Evolutionary conservation across 2,113 vertebrate genomes (phyloP), one percentile per base, ranked within the genome.

Genomic region (Pteruthius melanotis): DNA sequence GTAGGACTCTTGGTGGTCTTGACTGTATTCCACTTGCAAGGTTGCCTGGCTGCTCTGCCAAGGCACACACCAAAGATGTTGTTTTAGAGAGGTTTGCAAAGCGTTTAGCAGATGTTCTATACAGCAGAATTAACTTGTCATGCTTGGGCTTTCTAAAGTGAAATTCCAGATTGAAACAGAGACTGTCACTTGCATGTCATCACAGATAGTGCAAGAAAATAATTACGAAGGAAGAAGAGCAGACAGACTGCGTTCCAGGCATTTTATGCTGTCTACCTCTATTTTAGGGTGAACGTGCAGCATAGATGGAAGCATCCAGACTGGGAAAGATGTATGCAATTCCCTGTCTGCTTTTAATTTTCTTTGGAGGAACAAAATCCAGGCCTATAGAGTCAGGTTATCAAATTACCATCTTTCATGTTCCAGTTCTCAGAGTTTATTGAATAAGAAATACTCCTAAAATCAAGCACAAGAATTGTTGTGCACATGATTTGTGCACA

Each of bases 201-300:
- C 71, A 64, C 75, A 94, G 83, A 77, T 65, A 86, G 88, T 37
- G 39, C 52, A 90, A 83, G 63, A 86, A 92, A 95, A 90, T 94
- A 95, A 92, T 94, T 68, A 70, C 1, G 9, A 65, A 50, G 50
- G 9, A 44, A 95, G 63, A 68, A 90, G 50, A 53, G 49, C 77
- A 91, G 92, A 85, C 84, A 50, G 93, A 54, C 82, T 88, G 56
- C 7, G 1, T 95, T 96, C 79, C 93, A 93, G 82, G 79, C 85
- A 68, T 94, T 83, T 93, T 86, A 26, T 88, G 27, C 76, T 94
- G 85, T 96, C 94, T 96, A 93, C 65, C 82, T 95, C 92, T 96
- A 90, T 96, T 94, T 92, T 83, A 44, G 92, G 56, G 23, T 37
- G 40, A 80, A 59, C 0, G 6, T 49, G 28, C 64, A 45, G 37